Percentiles rank a stretch among this genome's conserved stretches.
phyloP scores from a whole-genome alignment of 2,888 invertebrate species.

The Troglohyphantes excavatus region DNA sequence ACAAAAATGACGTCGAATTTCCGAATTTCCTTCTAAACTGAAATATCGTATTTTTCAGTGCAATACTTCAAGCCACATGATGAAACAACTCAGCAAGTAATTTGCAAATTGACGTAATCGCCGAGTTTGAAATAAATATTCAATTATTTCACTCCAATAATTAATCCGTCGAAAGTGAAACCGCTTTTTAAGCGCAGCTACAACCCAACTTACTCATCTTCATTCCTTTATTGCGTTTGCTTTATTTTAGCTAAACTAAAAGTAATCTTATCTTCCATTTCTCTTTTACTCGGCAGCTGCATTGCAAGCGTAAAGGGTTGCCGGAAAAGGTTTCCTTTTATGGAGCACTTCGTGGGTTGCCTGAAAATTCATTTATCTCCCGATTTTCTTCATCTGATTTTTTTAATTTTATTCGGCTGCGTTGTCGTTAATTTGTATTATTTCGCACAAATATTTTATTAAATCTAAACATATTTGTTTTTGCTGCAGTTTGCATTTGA shows the following conservation, averaged over 20 bases:
- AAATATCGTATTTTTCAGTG: too few relatives aligned
- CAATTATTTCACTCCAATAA: background rate
- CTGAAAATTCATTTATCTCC: slow-evolving; percentile 1
- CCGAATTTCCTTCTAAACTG: too few relatives aligned
- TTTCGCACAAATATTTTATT: too few relatives aligned
- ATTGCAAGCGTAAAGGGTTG: slow-evolving; percentile 65
- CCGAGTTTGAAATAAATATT: too few relatives aligned
- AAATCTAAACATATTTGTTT: too few relatives aligned
- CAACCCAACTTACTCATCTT: background rate
- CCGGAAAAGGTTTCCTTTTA: slow-evolving; percentile 35
- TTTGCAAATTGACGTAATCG: too few relatives aligned
- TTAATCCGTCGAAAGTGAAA: background rate
- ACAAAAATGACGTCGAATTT: too few relatives aligned
- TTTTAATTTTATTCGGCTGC: background rate
- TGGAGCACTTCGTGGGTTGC: slow-evolving; percentile 14
- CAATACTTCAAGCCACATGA: too few relatives aligned
- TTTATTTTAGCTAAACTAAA: slow-evolving; percentile 62
- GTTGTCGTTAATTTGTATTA: too few relatives aligned
- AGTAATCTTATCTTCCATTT: slow-evolving; percentile 77
- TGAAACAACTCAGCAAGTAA: too few relatives aligned
- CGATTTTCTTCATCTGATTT: background rate
- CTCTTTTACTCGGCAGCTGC: slow-evolving; percentile 61
- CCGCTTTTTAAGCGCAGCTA: background rate
- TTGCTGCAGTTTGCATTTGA: too few relatives aligned
- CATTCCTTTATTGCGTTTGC: slow-evolving; percentile 26